These are phyloP conservation scores for Ellobium chinense DNA, from an alignment of 2,888 invertebrate genomes.

Conservation along the genomic window DNA sequence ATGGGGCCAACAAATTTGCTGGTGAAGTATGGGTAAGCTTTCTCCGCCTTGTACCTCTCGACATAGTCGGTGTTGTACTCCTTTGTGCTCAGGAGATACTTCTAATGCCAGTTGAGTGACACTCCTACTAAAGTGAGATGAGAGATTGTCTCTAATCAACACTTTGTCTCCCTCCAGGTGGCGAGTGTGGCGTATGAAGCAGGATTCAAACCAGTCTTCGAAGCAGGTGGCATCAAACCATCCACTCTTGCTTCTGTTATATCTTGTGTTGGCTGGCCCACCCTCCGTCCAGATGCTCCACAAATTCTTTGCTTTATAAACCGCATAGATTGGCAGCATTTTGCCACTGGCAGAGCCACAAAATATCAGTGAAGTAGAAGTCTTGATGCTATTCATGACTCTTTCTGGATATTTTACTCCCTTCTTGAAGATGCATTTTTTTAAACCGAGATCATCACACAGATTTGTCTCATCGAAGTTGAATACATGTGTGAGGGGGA, in stretches of 20 bases:
- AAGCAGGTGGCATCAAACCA: conserved; percentile 8
- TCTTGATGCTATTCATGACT: background rate
- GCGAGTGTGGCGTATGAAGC: background rate
- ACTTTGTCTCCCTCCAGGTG: background rate
- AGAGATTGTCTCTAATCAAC: background rate
- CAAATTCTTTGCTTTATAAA: conserved; percentile 10
- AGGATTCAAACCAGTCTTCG: background rate
- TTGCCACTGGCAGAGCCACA: background rate
- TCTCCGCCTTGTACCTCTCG: conserved; percentile 36
- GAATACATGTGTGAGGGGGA: background rate
- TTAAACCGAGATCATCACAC: background rate
- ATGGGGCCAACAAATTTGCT: conserved; percentile 32
- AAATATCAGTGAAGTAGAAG: background rate
- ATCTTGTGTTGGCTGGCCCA: background rate
- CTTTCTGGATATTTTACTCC: background rate
- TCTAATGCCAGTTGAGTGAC: conserved; percentile 23
- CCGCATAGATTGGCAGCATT: background rate
- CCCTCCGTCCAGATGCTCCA: conserved; percentile 12
- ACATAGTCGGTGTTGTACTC: conserved; percentile 27
- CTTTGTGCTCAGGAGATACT: conserved; percentile 12
- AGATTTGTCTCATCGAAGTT: conserved; percentile 8
- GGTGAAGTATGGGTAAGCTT: conserved; percentile 32
- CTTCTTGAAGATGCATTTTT: background rate
- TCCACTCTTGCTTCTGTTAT: conserved; percentile 8
- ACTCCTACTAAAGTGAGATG: conserved; percentile 3